Conservation (phyloP, 2,888 invertebrate genomes). For the Salpingus planirostris region DNA sequence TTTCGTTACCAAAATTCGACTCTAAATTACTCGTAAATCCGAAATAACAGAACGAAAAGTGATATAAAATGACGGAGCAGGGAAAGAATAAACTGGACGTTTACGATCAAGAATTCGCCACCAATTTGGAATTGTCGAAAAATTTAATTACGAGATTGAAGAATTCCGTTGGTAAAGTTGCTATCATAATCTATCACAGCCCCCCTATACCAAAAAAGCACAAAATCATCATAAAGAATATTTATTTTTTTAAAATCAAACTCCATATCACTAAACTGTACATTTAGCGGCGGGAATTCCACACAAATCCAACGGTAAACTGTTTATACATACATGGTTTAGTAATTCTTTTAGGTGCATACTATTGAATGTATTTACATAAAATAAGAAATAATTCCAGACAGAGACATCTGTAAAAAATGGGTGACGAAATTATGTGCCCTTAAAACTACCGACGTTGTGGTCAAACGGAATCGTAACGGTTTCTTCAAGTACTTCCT, state of each 20-base stretch:
- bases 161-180: neutral
- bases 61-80: neutral
- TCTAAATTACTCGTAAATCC: neutral
- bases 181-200: neutral
- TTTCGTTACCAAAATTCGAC: neutral
- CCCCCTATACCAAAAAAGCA: too few species aligned
- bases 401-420: slow-evolving; percentile 41
- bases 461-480: slow-evolving; percentile 47
- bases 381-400: slow-evolving; percentile 24
- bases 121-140: slow-evolving; percentile 43
- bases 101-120: slow-evolving; percentile 47
- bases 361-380: slow-evolving; percentile 4
- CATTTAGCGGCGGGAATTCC: neutral
- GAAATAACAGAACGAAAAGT: neutral
- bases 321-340: too few species aligned
- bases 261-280: too few species aligned
- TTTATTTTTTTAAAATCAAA: too few species aligned
- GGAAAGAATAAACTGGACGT: slow-evolving; percentile 24
- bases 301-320: neutral
- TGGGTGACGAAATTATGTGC: slow-evolving; percentile 41
- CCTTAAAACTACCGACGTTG: slow-evolving; percentile 40
- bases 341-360: too few species aligned
- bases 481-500: slow-evolving; percentile 47
- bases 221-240: too few species aligned
- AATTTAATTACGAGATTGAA: slow-evolving; percentile 31